Evolutionary conservation across 2,113 vertebrate species (phyloP), one percentile per base, ranked within the genome.

Genomic region (Pangasianodon hypophthalmus): DNA sequence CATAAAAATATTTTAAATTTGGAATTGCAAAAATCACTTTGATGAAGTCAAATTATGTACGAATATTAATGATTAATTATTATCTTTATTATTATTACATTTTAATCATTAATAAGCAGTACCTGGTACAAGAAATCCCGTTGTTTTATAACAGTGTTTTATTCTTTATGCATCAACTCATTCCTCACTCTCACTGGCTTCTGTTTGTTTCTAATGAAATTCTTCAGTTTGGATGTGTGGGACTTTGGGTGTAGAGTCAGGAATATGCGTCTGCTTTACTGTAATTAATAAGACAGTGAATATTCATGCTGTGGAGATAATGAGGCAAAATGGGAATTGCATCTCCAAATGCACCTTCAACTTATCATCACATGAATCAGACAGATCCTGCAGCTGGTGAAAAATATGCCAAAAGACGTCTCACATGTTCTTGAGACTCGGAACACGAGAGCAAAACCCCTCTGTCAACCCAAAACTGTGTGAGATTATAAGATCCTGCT

Each of bases 251-350:
- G 7, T 9, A 7, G 75, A 46, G 87, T 62, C 44, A n/a, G 41
- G 16, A 81, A 88, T 67, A 14, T 62, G 44, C 41, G 5, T 77
- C 86, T 80, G 73, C 9, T 80, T 77, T 62, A 75, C 48, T 29
- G 50, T 18, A 75, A 73, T 41, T 75, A 88, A 88, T 80, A 60
- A 88, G 60, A 64, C 56, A 3, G 86, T 87, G 44, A 79, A 88
- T 80, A 80, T 88, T 88, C 75, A 80, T 50, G 73, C 86, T 64
- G 37, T 48, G 75, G 56, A 80, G 86, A 88, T 64, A 88, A 88
- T 80, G 86, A 88, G 86, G 44, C 44, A 32, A 88, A 88, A 64
- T 64, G 73, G 73, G 75, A 81, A 64, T 80, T 50, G 86, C 73
- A 21, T 79, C 41, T 87, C 21, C 56, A 32, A 62, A 48, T 44